phyloP scores from a whole-genome alignment of 1,140 invertebrate species.

The Rhyzopertha dominica region DNA sequence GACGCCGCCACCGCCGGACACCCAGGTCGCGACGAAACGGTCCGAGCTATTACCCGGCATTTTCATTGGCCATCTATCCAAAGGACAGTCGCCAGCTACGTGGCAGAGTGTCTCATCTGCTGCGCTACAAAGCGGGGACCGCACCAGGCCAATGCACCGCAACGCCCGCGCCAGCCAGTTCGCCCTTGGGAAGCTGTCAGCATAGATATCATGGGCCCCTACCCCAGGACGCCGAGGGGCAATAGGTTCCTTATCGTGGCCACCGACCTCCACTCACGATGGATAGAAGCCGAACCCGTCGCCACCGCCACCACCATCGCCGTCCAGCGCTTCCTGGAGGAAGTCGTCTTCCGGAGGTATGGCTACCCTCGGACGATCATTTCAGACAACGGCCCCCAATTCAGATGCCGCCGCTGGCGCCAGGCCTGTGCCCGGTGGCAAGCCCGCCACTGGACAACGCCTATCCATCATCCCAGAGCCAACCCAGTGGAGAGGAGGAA shows the following conservation, averaged over 20 bases:
- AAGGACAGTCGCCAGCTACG: background rate
- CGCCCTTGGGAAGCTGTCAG: background rate
- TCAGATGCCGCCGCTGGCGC: slow-evolving; percentile 2
- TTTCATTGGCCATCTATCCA: background rate
- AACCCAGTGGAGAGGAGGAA: slow-evolving; percentile 12
- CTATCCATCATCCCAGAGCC: slow-evolving; percentile 1
- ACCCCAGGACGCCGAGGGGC: background rate
- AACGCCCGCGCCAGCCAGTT: slow-evolving; percentile 1
- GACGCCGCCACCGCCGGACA: background rate
- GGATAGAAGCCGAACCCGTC: slow-evolving; percentile 7
- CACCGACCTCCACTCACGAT: slow-evolving; percentile 6
- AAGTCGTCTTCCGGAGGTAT: slow-evolving; percentile 7
- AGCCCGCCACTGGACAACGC: background rate
- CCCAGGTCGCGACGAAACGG: too few relatives aligned
- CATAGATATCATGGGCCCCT: slow-evolving; percentile 1
- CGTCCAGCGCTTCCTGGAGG: background rate
- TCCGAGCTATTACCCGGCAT: background rate
- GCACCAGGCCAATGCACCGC: background rate
- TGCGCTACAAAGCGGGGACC: background rate
- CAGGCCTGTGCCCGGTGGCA: background rate
- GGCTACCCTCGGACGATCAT: slow-evolving; percentile 12
- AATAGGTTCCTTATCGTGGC: slow-evolving; percentile 2
- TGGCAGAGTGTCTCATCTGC: slow-evolving; percentile 7
- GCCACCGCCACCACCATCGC: background rate
- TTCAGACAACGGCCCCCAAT: slow-evolving; percentile 14